Evolutionary conservation across 2,888 invertebrate genomes (phyloP), one percentile per base, ranked within the genome.

Genomic region (Tetragnatha montana): DNA sequence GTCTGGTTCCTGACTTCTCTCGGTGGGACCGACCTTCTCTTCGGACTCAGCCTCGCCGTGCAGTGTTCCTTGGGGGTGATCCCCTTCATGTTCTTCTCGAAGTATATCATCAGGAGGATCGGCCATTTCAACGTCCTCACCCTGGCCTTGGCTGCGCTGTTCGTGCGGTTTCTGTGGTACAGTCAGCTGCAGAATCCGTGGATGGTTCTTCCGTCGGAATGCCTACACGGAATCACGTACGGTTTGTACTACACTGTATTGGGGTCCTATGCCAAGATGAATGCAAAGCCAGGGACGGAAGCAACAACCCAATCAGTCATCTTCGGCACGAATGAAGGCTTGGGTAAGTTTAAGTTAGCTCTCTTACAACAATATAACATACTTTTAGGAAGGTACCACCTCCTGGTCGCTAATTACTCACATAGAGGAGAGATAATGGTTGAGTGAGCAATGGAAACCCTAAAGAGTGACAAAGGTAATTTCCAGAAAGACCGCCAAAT

Each of bases 261-360:
- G 97, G 96, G 97, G 21, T 97, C 97, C 0, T 97, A 97, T 93
- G 97, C 97, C 0, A 96, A 96, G 93, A 95, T 96, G 91, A 95
- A 97, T 0, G 96, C 97, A 1, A 97, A 97, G 0, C 95, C 96
- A 0, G 97, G 97, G 22, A 89, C 91, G 0, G 91, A 91, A 75
- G 96, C 97, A 0, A 97, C 98, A 17, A 96, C 97, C 92, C 97
- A 97, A 95, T 97, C 97, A 82, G 94, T 98, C 73, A 96, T 97
- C 47, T 97, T 97, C 17, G 97, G 97, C 1, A 94, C 97, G 76
- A 97, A 97, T 93, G 97, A 98, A 94, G 97, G 97, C 19, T 94
- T 97, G 14, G 97, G 96, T 91, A 83, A 74, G 86, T 69, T 12
- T 35, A 35, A n/a, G n/a, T n/a, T 35, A 35, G 4, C 1, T 35